Evolutionary conservation across 2,113 vertebrate genomes (phyloP).

Genomic region (Thamnaconus septentrionalis): DNA sequence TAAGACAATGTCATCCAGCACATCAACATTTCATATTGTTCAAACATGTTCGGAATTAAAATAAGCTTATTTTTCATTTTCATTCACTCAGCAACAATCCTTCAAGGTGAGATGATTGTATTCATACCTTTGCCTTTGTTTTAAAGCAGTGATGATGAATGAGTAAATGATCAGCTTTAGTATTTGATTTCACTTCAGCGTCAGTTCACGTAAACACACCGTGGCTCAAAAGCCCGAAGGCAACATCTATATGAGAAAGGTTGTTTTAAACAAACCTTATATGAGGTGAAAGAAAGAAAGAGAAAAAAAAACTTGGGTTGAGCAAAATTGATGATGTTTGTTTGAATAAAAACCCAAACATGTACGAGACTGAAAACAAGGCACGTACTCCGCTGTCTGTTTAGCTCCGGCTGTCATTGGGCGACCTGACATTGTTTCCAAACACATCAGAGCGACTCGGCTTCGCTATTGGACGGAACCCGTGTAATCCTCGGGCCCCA

Average conservation of each 20-base stretch:
- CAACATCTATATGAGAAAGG: constrained; percentile 1
- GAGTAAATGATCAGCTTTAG: constrained; percentile 5
- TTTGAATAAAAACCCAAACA: constrained; percentile 54
- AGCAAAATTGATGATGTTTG: constrained; percentile 61
- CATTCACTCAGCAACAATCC: too few species aligned
- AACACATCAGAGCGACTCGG: constrained; percentile 51
- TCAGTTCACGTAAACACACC: neutral
- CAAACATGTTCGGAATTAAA: too few species aligned
- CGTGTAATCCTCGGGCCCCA: constrained; percentile 17
- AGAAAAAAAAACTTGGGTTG: constrained; percentile 23
- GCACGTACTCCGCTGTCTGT: constrained; percentile 42
- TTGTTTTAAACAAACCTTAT: neutral
- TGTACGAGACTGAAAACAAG: constrained; percentile 33
- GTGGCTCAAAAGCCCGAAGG: too few species aligned
- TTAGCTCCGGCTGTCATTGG: constrained; percentile 57
- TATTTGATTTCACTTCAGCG: neutral
- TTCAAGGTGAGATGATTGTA: too few species aligned
- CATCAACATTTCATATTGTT: too few species aligned
- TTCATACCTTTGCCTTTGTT: too few species aligned
- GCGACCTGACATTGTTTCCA: constrained; percentile 60
- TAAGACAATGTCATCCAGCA: too few species aligned
- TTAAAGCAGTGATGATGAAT: neutral
- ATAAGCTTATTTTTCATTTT: too few species aligned
- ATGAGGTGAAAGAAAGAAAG: constrained; percentile 7
- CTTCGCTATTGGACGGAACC: constrained; percentile 50